Base-by-base conservation (phyloP, 2,888 invertebrate species). In the Rhogogaster chlorosoma region DNA sequence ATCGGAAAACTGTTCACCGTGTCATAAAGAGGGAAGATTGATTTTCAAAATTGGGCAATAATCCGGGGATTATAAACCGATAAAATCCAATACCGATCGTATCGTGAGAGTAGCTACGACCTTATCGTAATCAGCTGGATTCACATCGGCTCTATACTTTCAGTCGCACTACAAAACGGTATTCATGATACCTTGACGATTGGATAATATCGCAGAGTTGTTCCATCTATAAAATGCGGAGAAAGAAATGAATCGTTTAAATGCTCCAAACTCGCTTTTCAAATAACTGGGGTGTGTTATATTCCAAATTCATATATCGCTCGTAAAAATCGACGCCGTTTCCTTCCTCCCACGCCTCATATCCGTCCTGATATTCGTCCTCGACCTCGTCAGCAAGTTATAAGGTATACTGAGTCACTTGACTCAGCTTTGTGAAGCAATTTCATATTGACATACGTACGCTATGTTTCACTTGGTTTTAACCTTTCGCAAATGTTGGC, bases 321-420 rank as follows among this genome's bases (percentile, higher is more conserved):
- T 18, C 18, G 29, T 67, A 1, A 7, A 67, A 12, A 42, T 12
- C 22, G n/a, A 42, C 42, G 12, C 12, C 71, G 42, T 73, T 73
- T 73, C 38, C 42, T 73, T 73, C 71, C 42, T 73, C 42, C 18
- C 71, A 73, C 71, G 12, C 71, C 38, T 26, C 38, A 10, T 42
- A 73, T 42, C n/a, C 38, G 22, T 73, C 42, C 38, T 73, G 67
- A 32, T 32, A 29, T 18, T 32, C 67, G 67, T 67, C 67, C 67
- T 67, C 67, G 67, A 67, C 67, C 67, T 67, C 29, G 67, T 73
- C 38, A 73, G 71, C 71, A 5, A 71, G 36, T 71, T 42, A 9
- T 38, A 71, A 71, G 42, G 71, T 36, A 38, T 22, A 45, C 45
- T 45, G 3, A 45, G 71, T 15, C 71, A 32, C 18, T 67, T 32